Percentiles rank a stretch among this genome's conserved stretches.
Conservation (phyloP, 2,797 vertebrate species). For the Enteromius viviparus region DNA sequence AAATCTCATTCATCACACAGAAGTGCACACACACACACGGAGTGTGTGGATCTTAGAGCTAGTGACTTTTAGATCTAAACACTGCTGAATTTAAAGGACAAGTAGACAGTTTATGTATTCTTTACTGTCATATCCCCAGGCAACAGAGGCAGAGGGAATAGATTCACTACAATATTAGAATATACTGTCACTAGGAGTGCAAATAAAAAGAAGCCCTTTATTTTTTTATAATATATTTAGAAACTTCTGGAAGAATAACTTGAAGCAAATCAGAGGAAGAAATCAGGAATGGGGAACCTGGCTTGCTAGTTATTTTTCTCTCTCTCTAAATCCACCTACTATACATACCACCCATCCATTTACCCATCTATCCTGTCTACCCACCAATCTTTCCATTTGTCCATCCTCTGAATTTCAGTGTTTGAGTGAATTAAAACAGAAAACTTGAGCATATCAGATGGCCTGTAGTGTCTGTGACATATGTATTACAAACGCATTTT, state of each 20-base stretch:
- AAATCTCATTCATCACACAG: background rate
- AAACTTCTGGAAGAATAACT: background rate
- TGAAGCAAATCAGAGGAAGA: background rate
- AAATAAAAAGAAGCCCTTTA: background rate
- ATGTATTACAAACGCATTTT: background rate
- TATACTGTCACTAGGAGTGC: background rate
- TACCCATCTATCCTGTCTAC: background rate
- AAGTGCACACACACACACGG: background rate
- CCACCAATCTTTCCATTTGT: background rate
- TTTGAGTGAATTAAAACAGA: background rate
- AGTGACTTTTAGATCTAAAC: slow-evolving; percentile 36
- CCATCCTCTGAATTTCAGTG: background rate
- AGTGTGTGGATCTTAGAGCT: slow-evolving; percentile 9
- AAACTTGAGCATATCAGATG: background rate
- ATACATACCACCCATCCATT: background rate
- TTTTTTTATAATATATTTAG: slow-evolving; percentile 2
- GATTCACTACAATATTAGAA: slow-evolving; percentile 10
- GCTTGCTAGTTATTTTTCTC: background rate
- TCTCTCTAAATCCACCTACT: background rate
- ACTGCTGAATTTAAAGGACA: slow-evolving; percentile 38
- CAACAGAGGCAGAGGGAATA: background rate
- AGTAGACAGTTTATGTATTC: slow-evolving; percentile 30
- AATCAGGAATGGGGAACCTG: background rate
- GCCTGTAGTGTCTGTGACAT: background rate
- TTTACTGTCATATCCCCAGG: slow-evolving; percentile 15